Evolutionary conservation across 2,113 vertebrate species (phyloP).

Genomic region (Ciconia stormi): DNA sequence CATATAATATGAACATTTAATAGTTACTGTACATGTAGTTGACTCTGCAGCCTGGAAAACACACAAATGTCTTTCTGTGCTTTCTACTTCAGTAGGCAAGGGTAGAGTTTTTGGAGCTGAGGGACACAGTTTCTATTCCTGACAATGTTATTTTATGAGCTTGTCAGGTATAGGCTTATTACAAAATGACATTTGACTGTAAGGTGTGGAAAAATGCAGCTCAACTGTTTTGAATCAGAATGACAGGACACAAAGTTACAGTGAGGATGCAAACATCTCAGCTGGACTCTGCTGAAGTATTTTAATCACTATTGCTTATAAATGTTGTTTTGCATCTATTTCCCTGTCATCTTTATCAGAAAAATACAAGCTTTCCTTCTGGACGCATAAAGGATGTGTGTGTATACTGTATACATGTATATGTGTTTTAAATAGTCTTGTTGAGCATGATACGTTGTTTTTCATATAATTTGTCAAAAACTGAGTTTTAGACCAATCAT

Average conservation of each 20-base stretch:
- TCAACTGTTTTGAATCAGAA: background rate
- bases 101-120: background rate
- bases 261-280: background rate
- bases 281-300: background rate
- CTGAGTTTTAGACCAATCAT: background rate
- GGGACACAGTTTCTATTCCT: background rate
- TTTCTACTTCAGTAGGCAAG: background rate
- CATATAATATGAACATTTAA: background rate
- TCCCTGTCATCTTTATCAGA: background rate
- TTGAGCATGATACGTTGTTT: background rate
- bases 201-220: background rate
- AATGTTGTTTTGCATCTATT: background rate
- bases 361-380: background rate
- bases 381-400: background rate
- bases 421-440: background rate
- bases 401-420: background rate
- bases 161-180: background rate
- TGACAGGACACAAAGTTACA: background rate
- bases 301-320: background rate
- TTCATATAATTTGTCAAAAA: background rate
- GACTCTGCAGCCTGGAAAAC: background rate
- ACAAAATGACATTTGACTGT: background rate
- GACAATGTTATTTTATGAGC: background rate
- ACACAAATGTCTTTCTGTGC: background rate
- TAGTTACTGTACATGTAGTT: background rate